phyloP scores from a whole-genome alignment of 2,797 vertebrate genomes.

The Sebastes vulpes region DNA sequence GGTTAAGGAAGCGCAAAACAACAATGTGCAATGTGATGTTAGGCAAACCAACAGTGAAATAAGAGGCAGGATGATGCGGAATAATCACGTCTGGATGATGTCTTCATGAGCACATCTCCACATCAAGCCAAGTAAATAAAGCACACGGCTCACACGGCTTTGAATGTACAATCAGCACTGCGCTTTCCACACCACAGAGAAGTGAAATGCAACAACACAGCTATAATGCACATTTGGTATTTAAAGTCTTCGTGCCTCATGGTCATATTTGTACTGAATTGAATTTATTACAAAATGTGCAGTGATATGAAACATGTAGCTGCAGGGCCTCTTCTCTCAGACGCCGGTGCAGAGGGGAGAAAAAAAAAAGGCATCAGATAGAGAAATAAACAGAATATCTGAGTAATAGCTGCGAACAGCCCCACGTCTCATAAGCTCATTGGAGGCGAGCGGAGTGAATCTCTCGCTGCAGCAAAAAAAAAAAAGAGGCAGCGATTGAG shows the following conservation, averaged over 20 bases:
- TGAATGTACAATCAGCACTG: conserved; percentile 52
- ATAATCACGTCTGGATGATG: conserved; percentile 78
- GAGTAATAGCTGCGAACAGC: conserved; percentile 63
- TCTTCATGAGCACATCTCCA: conserved; percentile 66
- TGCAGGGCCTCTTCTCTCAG: conserved; percentile 76
- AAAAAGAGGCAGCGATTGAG: conserved; percentile 31
- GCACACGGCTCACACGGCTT: conserved; percentile 44
- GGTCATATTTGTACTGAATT: conserved; percentile 87
- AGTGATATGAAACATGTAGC: conserved; percentile 88
- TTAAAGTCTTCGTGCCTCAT: conserved; percentile 84
- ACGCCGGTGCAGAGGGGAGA: conserved; percentile 59
- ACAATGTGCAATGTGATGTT: conserved; percentile 34
- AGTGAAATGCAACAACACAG: conserved; percentile 63
- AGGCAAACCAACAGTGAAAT: conserved; percentile 39
- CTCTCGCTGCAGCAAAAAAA: conserved; percentile 37
- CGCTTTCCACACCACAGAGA: conserved; percentile 54
- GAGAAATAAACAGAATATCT: conserved; percentile 81
- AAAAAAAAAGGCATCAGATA: conserved; percentile 72
- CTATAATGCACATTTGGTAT: conserved; percentile 84
- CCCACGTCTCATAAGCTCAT: conserved; percentile 58
- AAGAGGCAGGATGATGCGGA: conserved; percentile 58
- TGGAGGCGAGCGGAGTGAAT: conserved; percentile 59
- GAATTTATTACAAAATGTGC: conserved; percentile 87
- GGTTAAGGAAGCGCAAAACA: conserved; percentile 38
- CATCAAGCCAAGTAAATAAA: conserved; percentile 65